These are phyloP conservation scores for Nymphalis urticae DNA, from an alignment of 2,888 invertebrate genomes.

Conservation along the genomic window DNA sequence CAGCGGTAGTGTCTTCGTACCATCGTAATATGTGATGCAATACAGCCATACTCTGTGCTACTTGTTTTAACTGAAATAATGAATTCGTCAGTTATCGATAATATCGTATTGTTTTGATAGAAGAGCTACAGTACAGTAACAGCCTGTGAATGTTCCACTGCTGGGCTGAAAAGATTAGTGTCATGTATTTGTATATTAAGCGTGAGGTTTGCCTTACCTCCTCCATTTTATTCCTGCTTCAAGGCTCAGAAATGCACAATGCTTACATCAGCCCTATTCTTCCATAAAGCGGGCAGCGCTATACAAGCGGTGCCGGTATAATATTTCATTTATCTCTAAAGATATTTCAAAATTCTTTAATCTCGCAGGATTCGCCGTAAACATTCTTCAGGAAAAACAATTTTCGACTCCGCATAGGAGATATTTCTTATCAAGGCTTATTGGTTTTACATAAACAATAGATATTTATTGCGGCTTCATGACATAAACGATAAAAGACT, in stretches of 20 bases:
- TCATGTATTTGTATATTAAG: not conserved
- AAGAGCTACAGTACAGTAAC: too few relatives aligned
- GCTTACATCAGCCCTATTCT: slow-evolving; percentile 42
- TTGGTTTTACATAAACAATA: slow-evolving; percentile 3
- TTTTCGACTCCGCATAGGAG: slow-evolving; percentile 20
- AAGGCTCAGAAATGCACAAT: slow-evolving; percentile 38
- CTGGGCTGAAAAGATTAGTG: too few relatives aligned
- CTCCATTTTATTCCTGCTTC: slow-evolving; percentile 19
- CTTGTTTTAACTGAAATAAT: too few relatives aligned
- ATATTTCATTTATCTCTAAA: slow-evolving; percentile 42
- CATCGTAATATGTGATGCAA: too few relatives aligned
- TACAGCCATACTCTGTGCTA: too few relatives aligned
- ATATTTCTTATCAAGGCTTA: not conserved
- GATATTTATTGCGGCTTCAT: not conserved
- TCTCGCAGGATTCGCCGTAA: slow-evolving; percentile 34
- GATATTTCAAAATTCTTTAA: slow-evolving; percentile 42
- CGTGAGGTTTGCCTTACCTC: slow-evolving; percentile 9
- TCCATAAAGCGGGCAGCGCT: slow-evolving; percentile 32
- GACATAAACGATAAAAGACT: not conserved
- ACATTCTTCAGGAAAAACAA: slow-evolving; percentile 34
- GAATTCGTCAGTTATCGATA: too few relatives aligned
- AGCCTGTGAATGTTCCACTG: too few relatives aligned
- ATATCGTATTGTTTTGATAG: too few relatives aligned
- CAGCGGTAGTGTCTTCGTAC: too few relatives aligned
- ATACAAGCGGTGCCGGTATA: slow-evolving; percentile 35